Evolutionary conservation across 2,797 vertebrate species (phyloP).

Genomic region (Coendou prehensilis): DNA sequence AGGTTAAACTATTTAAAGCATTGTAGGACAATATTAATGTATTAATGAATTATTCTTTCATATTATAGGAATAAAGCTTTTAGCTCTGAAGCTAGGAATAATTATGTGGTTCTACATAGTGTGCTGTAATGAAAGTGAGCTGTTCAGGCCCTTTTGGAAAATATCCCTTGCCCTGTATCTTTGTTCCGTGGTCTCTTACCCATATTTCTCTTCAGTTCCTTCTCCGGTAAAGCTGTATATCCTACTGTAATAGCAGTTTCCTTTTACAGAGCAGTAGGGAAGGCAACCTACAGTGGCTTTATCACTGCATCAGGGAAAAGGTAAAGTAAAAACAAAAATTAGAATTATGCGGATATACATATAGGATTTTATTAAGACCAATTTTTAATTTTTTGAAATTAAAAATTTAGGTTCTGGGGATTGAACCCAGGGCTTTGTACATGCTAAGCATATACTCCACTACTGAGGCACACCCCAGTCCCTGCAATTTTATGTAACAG

Average conservation of each 20-base stretch:
- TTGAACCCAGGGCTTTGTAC: background rate
- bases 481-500: background rate
- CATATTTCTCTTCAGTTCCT: background rate
- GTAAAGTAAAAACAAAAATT: slow-evolving; percentile 18
- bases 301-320: background rate
- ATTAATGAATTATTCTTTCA: background rate
- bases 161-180: background rate
- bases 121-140: background rate
- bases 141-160: background rate
- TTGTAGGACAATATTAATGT: background rate
- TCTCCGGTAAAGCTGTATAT: background rate
- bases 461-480: background rate
- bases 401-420: background rate
- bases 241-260: background rate
- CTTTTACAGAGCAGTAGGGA: background rate
- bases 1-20: background rate
- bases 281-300: background rate
- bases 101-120: background rate
- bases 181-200: background rate
- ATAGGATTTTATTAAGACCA: background rate
- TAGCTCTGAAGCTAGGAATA: background rate
- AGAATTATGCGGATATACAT: background rate
- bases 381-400: background rate
- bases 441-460: background rate
- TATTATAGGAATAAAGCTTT: background rate